These are phyloP conservation scores for Saccopteryx bilineata DNA, from an alignment of 2,113 vertebrate species.

Conservation along the genomic window DNA sequence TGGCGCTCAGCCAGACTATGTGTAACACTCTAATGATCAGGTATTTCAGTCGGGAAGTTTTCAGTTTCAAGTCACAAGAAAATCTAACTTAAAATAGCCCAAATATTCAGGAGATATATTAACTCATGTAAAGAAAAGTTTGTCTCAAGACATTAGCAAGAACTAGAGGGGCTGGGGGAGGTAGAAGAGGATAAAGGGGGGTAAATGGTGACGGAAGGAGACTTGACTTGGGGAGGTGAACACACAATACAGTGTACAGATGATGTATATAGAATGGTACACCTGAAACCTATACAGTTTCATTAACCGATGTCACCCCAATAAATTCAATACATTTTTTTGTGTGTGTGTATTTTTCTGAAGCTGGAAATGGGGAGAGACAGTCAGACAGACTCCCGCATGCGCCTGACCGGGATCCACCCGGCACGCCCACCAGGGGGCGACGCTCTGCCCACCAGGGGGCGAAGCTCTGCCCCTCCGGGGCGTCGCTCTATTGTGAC, in stretches of 20 bases:
- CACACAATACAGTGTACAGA: background rate
- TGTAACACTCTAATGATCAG: background rate
- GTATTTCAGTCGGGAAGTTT: background rate
- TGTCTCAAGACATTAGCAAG: background rate
- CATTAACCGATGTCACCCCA: background rate
- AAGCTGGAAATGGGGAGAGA: no score
- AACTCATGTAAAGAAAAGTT: background rate
- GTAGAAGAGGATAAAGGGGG: background rate
- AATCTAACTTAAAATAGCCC: slow-evolving; percentile 9
- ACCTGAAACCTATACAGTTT: background rate
- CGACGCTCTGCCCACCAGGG: no score
- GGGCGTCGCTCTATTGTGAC: no score
- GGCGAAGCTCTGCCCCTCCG: no score
- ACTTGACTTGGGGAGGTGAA: background rate
- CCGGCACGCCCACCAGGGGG: no score
- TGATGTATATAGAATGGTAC: background rate
- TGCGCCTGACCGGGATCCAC: no score
- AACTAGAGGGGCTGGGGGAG: background rate
- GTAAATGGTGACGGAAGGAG: background rate
- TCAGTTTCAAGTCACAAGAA: background rate
- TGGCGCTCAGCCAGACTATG: background rate
- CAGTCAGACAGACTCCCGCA: no score
- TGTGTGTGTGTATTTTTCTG: no score
- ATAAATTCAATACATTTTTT: background rate
- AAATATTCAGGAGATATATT: background rate